These are phyloP conservation scores for Helleia helle DNA, from an alignment of 2,888 invertebrate genomes.

Conservation along the genomic window DNA sequence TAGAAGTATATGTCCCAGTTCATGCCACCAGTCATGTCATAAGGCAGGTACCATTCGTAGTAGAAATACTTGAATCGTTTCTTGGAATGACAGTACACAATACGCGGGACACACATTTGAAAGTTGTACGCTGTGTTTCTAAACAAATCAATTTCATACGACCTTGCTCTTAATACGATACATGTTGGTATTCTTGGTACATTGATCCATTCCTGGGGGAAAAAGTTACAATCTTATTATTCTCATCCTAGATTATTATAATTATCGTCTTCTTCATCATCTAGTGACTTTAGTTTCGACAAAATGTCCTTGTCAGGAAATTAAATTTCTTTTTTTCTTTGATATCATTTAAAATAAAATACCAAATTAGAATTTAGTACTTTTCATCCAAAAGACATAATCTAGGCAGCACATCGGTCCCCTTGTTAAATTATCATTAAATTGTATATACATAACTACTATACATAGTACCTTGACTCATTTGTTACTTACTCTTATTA, in stretches of 20 bases:
- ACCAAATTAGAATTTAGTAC: too few relatives aligned
- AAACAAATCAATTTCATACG: conserved; percentile 30
- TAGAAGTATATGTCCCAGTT: conserved; percentile 40
- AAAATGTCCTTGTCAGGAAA: too few relatives aligned
- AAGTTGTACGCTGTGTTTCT: conserved; percentile 37
- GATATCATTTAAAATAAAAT: too few relatives aligned
- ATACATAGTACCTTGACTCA: too few relatives aligned
- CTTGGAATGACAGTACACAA: conserved; percentile 33
- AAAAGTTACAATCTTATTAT: neutral
- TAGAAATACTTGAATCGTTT: conserved; percentile 33
- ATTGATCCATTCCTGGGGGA: conserved; percentile 41
- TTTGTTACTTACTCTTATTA: conserved; percentile 42
- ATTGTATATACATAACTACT: too few relatives aligned
- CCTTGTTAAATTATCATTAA: too few relatives aligned
- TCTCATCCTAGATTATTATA: too few relatives aligned
- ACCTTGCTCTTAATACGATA: conserved; percentile 31
- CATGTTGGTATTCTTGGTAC: conserved; percentile 43
- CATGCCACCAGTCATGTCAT: conserved; percentile 28
- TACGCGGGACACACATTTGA: conserved; percentile 45
- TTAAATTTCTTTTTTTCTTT: too few relatives aligned
- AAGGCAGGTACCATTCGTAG: conserved; percentile 44
- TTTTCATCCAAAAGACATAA: too few relatives aligned
- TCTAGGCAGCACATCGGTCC: too few relatives aligned
- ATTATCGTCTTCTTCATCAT: too few relatives aligned
- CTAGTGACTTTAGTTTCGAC: too few relatives aligned